phyloP scores from a whole-genome alignment of 1,140 invertebrate genomes.

The Tetragonula clypearis region DNA sequence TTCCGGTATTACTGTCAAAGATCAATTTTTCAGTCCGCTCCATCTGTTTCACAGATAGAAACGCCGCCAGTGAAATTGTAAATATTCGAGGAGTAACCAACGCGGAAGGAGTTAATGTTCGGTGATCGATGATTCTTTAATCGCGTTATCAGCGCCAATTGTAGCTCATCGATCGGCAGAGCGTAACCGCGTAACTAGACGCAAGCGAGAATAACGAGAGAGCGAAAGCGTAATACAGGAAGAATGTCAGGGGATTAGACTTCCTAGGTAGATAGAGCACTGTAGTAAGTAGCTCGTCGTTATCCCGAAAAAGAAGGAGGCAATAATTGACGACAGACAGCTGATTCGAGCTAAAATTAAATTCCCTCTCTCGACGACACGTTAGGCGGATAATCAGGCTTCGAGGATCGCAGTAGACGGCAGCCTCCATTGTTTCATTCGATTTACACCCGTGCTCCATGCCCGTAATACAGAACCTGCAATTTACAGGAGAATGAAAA shows the following conservation, averaged over 20 bases:
- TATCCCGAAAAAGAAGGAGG: conserved; percentile 16
- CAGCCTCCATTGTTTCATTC: conserved; percentile 79
- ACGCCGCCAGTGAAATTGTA: background rate
- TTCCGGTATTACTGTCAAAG: background rate
- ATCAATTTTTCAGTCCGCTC: background rate
- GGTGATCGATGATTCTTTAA: background rate
- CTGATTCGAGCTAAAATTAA: conserved; percentile 66
- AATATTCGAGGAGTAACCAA: background rate
- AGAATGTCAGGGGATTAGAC: too few species aligned
- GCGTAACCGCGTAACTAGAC: background rate
- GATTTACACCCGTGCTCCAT: conserved; percentile 77
- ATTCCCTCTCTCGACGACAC: conserved; percentile 66
- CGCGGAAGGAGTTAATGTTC: background rate
- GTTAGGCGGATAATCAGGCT: conserved; percentile 68
- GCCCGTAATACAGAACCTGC: conserved; percentile 76
- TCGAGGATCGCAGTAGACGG: conserved; percentile 65
- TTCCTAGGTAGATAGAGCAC: background rate
- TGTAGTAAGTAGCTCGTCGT: conserved; percentile 31
- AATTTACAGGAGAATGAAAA: conserved; percentile 81
- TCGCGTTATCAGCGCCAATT: conserved; percentile 7
- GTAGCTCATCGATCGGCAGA: background rate
- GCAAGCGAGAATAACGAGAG: background rate
- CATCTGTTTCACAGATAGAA: background rate
- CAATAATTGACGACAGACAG: conserved; percentile 65
- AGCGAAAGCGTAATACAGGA: too few species aligned